Percentiles rank a stretch among this genome's conserved stretches.
Conservation (phyloP, 2,113 vertebrate genomes). For the Sylvilagus bachmani region DNA sequence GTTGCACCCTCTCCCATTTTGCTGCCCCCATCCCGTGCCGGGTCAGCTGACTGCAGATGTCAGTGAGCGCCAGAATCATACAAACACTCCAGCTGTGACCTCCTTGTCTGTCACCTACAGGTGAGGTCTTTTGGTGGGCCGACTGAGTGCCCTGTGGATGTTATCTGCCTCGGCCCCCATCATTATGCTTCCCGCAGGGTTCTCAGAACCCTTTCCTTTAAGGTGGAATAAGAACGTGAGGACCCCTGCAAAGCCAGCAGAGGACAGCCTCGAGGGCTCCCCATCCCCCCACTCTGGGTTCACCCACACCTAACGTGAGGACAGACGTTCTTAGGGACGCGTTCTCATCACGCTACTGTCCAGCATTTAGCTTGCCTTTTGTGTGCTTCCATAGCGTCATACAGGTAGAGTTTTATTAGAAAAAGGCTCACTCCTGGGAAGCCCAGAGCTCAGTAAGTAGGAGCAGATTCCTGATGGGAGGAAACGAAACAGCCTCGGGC, state of each 20-base stretch:
- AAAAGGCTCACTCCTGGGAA: not conserved
- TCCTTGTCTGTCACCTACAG: not conserved
- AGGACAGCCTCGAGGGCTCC: not conserved
- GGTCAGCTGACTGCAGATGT: not conserved
- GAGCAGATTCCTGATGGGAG: not conserved
- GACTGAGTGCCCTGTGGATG: not conserved
- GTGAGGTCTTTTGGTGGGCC: not conserved
- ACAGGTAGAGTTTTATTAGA: slow-evolving; percentile 11
- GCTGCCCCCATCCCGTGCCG: not conserved
- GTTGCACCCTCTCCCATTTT: not conserved
- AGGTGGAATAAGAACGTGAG: not conserved
- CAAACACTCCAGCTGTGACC: too few species aligned
- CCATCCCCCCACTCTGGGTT: not conserved
- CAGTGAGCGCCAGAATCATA: not conserved
- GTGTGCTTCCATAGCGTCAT: not conserved
- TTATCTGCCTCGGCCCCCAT: not conserved
- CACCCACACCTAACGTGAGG: not conserved
- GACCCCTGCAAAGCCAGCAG: not conserved
- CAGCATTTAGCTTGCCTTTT: not conserved
- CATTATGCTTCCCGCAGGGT: too few species aligned
- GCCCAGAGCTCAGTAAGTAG: fast-evolving
- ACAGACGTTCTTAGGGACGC: not conserved
- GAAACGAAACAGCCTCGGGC: not conserved
- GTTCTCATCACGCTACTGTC: not conserved
- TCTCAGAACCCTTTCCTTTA: not conserved